Percentiles rank a stretch among this genome's conserved stretches.
These are phyloP conservation scores for Plagodis dolabraria DNA, from an alignment of 2,888 invertebrate genomes.

Conservation along the genomic window DNA sequence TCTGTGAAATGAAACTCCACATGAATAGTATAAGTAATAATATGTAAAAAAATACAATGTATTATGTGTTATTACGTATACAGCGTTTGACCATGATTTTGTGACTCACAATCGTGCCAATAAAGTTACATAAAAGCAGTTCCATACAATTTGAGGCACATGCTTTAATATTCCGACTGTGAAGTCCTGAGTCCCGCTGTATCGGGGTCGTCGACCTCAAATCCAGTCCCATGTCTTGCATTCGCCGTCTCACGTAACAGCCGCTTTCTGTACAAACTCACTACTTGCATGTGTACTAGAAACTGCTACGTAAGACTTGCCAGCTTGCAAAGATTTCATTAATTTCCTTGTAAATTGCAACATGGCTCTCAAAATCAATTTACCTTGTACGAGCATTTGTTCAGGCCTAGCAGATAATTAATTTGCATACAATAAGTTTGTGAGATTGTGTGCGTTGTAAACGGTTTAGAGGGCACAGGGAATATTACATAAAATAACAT, in stretches of 20 bases:
- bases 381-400: slow-evolving; percentile 15
- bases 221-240: slow-evolving; percentile 82
- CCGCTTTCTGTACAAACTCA: slow-evolving; percentile 68
- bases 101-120: slow-evolving; percentile 23
- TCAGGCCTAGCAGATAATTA: slow-evolving; percentile 27
- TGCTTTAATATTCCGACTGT: slow-evolving; percentile 72
- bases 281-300: slow-evolving; percentile 38
- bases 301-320: slow-evolving; percentile 24
- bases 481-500: slow-evolving; percentile 1
- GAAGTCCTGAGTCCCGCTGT: slow-evolving; percentile 80
- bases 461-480: neutral
- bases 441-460: slow-evolving; percentile 20
- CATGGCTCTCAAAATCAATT: slow-evolving; percentile 30
- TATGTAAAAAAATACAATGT: slow-evolving; percentile 2
- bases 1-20: too few relatives aligned
- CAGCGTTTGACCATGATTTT: slow-evolving; percentile 3
- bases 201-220: slow-evolving; percentile 74
- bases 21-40: too few relatives aligned
- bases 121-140: slow-evolving; percentile 26
- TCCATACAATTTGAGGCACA: slow-evolving; percentile 38
- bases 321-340: slow-evolving; percentile 28
- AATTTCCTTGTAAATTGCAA: slow-evolving; percentile 27
- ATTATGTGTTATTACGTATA: slow-evolving; percentile 3
- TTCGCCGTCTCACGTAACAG: slow-evolving; percentile 77
- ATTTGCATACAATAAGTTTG: slow-evolving; percentile 36